Percentiles rank a stretch among this genome's conserved stretches.
Evolutionary conservation across 2,113 vertebrate genomes (phyloP).

Genomic region (Erpornis zantholeuca): DNA sequence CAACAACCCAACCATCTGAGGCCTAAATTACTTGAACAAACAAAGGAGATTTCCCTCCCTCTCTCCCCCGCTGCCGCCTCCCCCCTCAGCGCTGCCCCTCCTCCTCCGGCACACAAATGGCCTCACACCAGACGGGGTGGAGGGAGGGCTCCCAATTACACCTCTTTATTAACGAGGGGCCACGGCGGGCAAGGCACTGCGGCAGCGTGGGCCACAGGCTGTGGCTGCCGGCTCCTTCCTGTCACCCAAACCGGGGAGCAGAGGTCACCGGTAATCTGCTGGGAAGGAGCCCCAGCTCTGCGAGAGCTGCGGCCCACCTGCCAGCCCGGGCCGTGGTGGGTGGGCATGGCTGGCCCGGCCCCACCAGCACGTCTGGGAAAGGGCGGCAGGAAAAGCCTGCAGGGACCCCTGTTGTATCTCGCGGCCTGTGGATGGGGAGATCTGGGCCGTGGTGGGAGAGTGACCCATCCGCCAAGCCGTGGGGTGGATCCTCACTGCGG

Average conservation of each 20-base stretch:
- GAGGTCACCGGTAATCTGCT: neutral
- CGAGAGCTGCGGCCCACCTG: neutral
- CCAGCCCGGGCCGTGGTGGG: neutral
- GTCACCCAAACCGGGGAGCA: neutral
- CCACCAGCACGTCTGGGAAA: fast-evolving
- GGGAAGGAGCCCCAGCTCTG: neutral
- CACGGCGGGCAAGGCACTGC: neutral
- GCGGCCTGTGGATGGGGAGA: neutral
- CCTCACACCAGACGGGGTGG: neutral
- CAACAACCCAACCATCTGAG: neutral
- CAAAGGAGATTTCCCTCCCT: neutral
- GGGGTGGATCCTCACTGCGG: neutral
- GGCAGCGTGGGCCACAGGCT: neutral
- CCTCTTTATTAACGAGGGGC: constrained; percentile 1
- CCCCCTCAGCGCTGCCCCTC: neutral
- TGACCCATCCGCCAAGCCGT: fast-evolving
- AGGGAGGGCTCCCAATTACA: constrained; percentile 2
- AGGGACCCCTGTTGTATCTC: neutral
- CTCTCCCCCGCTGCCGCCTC: neutral
- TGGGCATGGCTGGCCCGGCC: neutral
- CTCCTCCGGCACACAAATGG: neutral
- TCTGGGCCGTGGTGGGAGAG: neutral
- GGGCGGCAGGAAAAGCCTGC: no score
- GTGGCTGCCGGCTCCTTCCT: neutral
- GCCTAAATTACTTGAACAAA: constrained; percentile 27